Evolutionary conservation across 2,888 invertebrate species (phyloP).

Genomic region (Yponomeuta malinellus): DNA sequence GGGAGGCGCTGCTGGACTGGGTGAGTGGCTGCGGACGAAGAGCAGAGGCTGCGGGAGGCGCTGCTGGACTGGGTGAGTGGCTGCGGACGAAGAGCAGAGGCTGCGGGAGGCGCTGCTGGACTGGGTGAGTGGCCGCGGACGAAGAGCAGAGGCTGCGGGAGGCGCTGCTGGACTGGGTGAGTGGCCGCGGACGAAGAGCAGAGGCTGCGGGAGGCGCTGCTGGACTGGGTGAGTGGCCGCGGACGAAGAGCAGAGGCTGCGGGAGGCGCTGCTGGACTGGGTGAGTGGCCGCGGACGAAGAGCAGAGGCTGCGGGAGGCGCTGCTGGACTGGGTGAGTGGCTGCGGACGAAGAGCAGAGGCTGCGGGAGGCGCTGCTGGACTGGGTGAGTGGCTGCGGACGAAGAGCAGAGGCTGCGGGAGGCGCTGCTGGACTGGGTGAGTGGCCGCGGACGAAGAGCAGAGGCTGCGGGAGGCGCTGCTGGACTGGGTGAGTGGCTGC

Average conservation of each 20-base stretch:
- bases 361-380: neutral
- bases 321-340: slow-evolving; percentile 80
- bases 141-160: neutral
- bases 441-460: no score
- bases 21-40: neutral
- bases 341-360: neutral
- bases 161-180: neutral
- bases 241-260: neutral
- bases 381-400: neutral
- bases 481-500: neutral
- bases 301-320: slow-evolving; percentile 84
- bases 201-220: neutral
- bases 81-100: slow-evolving; percentile 88
- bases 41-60: neutral
- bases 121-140: slow-evolving; percentile 57
- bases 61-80: no score
- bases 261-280: neutral
- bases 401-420: neutral
- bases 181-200: neutral
- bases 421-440: no score
- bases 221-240: no score
- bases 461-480: neutral
- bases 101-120: slow-evolving; percentile 84
- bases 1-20: neutral
- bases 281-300: slow-evolving; percentile 62